Evolutionary conservation across 2,888 invertebrate species (phyloP), one percentile per base, ranked within the genome.

Genomic region (Phaonia tiefii): DNA sequence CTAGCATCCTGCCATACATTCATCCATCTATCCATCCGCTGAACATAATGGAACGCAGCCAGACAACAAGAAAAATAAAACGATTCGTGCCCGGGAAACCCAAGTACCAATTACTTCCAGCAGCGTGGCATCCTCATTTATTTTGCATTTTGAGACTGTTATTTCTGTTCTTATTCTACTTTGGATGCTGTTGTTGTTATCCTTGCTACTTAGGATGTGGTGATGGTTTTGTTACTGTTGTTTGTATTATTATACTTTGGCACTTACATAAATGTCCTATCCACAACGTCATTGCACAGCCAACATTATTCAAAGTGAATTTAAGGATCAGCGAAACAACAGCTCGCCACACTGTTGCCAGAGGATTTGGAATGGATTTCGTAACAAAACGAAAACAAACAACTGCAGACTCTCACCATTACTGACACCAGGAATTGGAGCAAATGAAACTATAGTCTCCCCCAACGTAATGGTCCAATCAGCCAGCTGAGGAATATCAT

Each of bases 71-170:
- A 17, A 17, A 39, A 63, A 17, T 22, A 42, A 44, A 75, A 77
- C 66, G 66, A 70, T 58, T 76, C 51, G 74, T 77, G 73, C 51
- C 66, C 63, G 60, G n/a, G n/a, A 1, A 66, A 72, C 2, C 58
- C 66, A 74, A 80, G 51, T 51, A 71, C 15, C 39, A 74, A 66
- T 76, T 76, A 70, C 51, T 63, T 63, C 63, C 69, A 73, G 39
- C 46, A 73, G 46, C 46, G 69, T 63, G 72, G 56, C 67, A 72
- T 67, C 72, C 56, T 42, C 26, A 72, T 75, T 71, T 71, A 49
- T 75, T 75, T 71, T 63, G 11, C 22, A 17, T n/a, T 11, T 20
- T 20, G 51, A 20, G 7, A 10, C 51, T 22, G 51, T 51, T 22
- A 51, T 22, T 17, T 2, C 22, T 7, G 20, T 51, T 51, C 20